These are phyloP conservation scores for Fabriciana adippe DNA, from an alignment of 2,888 invertebrate species.

Conservation along the genomic window DNA sequence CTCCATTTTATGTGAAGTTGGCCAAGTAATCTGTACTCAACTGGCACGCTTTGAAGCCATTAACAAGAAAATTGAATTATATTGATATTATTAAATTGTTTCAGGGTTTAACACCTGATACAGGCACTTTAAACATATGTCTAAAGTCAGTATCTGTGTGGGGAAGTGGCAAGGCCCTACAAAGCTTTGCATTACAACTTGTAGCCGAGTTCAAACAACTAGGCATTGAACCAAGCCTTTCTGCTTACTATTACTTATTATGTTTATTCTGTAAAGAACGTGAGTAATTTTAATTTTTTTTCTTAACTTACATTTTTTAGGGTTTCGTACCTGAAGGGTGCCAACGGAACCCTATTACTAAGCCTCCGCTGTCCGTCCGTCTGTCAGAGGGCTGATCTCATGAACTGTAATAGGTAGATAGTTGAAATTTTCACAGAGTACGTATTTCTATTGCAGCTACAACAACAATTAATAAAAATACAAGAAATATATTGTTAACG, in stretches of 20 bases:
- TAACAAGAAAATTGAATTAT: neutral
- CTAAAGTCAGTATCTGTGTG: constrained; percentile 67
- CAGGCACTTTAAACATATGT: constrained; percentile 61
- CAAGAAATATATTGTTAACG: no score
- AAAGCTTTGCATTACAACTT: constrained; percentile 60
- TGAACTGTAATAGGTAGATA: no score
- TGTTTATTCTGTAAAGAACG: constrained; percentile 87
- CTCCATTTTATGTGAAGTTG: no score
- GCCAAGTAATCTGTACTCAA: no score
- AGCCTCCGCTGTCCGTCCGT: no score
- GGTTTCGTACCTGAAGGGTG: no score
- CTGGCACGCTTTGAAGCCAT: no score
- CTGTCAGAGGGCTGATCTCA: no score
- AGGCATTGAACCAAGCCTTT: constrained; percentile 88
- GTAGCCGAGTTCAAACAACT: constrained; percentile 76
- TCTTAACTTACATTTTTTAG: neutral
- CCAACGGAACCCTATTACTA: no score
- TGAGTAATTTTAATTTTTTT: constrained; percentile 59
- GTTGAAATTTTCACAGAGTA: no score
- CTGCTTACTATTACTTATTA: constrained; percentile 88
- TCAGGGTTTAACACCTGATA: constrained; percentile 69
- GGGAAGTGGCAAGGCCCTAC: constrained; percentile 67
- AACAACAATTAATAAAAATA: no score
- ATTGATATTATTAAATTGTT: neutral
- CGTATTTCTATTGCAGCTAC: no score